Conservation (phyloP, 2,888 invertebrate species). For the Acronicta psi region DNA sequence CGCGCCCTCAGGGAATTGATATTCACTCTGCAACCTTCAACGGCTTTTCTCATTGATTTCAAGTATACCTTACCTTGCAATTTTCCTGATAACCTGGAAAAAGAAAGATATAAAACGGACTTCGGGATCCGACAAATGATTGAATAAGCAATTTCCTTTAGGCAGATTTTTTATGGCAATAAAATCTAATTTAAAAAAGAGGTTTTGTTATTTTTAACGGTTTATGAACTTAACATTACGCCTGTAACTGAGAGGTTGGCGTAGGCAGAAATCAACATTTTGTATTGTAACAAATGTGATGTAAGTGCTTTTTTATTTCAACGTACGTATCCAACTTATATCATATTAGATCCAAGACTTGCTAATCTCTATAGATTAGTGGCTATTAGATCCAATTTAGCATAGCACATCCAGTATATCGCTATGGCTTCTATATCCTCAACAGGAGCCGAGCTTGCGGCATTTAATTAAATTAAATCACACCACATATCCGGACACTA, state of each 20-base stretch:
- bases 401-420: conserved; percentile 22
- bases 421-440: conserved; percentile 33
- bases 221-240: too few species aligned
- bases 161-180: conserved; percentile 11
- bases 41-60: conserved; percentile 37
- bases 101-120: conserved; percentile 28
- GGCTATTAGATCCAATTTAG: conserved; percentile 20
- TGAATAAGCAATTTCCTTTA: conserved; percentile 44
- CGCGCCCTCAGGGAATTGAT: conserved; percentile 50
- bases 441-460: conserved; percentile 21
- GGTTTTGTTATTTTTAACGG: too few species aligned
- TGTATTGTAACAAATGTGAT: too few species aligned
- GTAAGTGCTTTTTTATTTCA: too few species aligned
- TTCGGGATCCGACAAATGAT: conserved; percentile 24
- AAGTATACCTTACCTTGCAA: conserved; percentile 18
- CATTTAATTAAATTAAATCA: conserved; percentile 49
- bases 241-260: too few species aligned
- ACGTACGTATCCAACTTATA: too few species aligned
- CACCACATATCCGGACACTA: conserved; percentile 12
- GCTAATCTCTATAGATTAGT: conserved; percentile 8
- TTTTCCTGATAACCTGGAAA: conserved; percentile 39
- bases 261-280: too few species aligned
- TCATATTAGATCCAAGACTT: too few species aligned
- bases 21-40: conserved; percentile 54
- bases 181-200: not conserved